These are phyloP conservation scores for Numenius arquata DNA, from an alignment of 2,113 vertebrate genomes.

Conservation along the genomic window DNA sequence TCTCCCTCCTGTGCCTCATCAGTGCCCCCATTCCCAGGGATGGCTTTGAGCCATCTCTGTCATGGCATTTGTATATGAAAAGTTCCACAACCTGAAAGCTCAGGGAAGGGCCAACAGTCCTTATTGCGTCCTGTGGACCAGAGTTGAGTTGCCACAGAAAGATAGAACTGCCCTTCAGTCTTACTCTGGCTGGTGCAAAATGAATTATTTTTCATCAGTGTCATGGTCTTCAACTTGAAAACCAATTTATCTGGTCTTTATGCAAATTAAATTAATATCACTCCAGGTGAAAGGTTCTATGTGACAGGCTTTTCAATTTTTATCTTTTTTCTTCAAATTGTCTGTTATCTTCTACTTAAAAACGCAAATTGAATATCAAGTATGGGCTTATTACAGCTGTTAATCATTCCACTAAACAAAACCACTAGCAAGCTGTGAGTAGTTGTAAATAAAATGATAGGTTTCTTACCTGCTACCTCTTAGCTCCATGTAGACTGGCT, in stretches of 20 bases:
- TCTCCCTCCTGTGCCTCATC: background rate
- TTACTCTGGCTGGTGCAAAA: background rate
- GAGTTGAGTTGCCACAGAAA: background rate
- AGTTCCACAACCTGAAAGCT: background rate
- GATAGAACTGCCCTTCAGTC: background rate
- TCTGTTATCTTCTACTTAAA: background rate
- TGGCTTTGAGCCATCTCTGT: background rate
- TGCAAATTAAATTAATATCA: conserved; percentile 15
- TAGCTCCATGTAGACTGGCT: background rate
- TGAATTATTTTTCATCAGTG: background rate
- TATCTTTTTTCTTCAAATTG: background rate
- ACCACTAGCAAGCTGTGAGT: background rate
- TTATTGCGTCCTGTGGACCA: background rate
- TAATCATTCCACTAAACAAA: conserved; percentile 7
- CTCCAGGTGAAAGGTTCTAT: background rate
- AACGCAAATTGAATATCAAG: conserved; percentile 3
- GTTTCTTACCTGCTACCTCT: background rate
- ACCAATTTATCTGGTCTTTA: background rate
- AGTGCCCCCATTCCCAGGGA: background rate
- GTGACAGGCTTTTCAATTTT: background rate
- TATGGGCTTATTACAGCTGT: background rate
- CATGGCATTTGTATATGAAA: background rate
- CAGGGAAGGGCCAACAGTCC: background rate
- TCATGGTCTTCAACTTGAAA: background rate
- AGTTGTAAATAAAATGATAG: conserved; percentile 1